phyloP scores from a whole-genome alignment of 2,113 vertebrate species.

The Crotalus tigris region DNA sequence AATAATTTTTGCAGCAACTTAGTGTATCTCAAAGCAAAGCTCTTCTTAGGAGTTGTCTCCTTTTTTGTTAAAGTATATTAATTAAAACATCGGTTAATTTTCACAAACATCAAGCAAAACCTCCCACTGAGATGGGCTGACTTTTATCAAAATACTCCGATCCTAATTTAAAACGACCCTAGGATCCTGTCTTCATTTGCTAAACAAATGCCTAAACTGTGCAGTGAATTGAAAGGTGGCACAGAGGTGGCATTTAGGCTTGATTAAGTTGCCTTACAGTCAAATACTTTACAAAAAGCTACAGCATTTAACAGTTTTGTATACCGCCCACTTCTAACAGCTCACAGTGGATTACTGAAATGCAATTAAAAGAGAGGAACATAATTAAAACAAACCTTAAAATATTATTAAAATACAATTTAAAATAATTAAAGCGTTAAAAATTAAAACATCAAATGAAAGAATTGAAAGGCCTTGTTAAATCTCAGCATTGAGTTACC shows the following conservation, averaged over 20 bases:
- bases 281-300: not conserved
- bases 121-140: slow-evolving; percentile 57
- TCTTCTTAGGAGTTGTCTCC: slow-evolving; percentile 33
- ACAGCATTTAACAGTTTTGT: not conserved
- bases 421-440: not conserved
- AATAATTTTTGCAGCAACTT: slow-evolving; percentile 25
- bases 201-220: slow-evolving; percentile 22
- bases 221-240: not conserved
- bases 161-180: slow-evolving; percentile 60
- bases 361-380: not conserved
- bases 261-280: not conserved
- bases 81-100: slow-evolving; percentile 64
- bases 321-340: not conserved
- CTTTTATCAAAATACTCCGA: slow-evolving; percentile 60
- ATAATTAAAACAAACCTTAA: not conserved
- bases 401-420: not conserved
- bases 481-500: not conserved
- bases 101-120: slow-evolving; percentile 53
- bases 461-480: not conserved
- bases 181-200: slow-evolving; percentile 31
- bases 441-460: not conserved
- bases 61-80: slow-evolving; percentile 46
- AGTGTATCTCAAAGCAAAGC: slow-evolving; percentile 31
- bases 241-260: not conserved
- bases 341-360: not conserved